Evolutionary conservation across 2,888 invertebrate species (phyloP).

Genomic region (Prosapia bicincta): DNA sequence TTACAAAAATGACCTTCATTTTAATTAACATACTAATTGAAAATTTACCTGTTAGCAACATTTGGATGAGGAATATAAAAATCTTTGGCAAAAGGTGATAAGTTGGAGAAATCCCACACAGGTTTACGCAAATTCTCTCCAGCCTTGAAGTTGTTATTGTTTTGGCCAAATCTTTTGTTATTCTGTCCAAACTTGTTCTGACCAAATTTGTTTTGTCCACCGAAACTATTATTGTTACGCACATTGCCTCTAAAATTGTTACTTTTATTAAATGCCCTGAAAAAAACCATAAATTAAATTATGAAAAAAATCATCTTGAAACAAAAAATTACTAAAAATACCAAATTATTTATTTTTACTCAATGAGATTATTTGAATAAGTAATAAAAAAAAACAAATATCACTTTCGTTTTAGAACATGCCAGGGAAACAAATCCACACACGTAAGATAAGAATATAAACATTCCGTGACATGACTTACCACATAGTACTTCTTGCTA

Average conservation of each 20-base stretch:
- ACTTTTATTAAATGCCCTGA: conserved; percentile 9
- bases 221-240: conserved; percentile 5
- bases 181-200: not conserved
- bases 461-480: too few species aligned
- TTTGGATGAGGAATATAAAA: conserved; percentile 83
- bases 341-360: too few species aligned
- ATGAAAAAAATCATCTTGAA: too few species aligned
- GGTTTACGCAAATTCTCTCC: conserved; percentile 79
- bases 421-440: too few species aligned
- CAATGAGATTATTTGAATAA: too few species aligned
- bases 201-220: conserved; percentile 7
- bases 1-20: too few species aligned
- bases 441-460: too few species aligned
- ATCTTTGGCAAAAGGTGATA: conserved; percentile 90
- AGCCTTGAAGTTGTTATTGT: conserved; percentile 49
- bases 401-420: too few species aligned
- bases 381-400: too few species aligned
- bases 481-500: too few species aligned
- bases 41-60: conserved; percentile 61
- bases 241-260: conserved; percentile 13
- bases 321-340: too few species aligned
- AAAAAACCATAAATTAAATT: not conserved
- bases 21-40: too few species aligned
- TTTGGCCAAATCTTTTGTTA: not conserved
- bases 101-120: conserved; percentile 75